These are phyloP conservation scores for Hyphantria cunea DNA, from an alignment of 1,140 invertebrate genomes.

Conservation along the genomic window DNA sequence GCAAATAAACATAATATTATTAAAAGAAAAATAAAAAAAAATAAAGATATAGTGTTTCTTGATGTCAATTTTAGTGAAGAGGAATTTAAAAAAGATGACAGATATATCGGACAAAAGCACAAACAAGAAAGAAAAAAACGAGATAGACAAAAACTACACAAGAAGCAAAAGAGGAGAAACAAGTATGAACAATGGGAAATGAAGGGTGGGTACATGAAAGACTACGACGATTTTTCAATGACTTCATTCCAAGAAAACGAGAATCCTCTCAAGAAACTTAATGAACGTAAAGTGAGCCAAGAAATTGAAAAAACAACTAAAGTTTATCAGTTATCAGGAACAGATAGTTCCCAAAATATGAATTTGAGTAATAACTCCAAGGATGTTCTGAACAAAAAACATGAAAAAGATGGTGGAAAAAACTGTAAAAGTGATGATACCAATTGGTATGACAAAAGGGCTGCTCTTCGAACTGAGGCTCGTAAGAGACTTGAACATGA, in stretches of 20 bases:
- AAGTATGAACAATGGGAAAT: conserved; percentile 72
- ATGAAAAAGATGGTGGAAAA: conserved; percentile 27
- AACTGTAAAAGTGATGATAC: conserved; percentile 34
- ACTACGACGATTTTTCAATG: conserved; percentile 59
- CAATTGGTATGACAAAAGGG: conserved; percentile 67
- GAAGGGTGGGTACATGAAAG: conserved; percentile 65
- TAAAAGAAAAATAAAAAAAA: conserved; percentile 43
- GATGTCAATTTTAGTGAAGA: conserved; percentile 50
- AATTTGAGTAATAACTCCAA: conserved; percentile 26
- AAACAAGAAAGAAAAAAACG: conserved; percentile 63
- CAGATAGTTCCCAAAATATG: conserved; percentile 20
- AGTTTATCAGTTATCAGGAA: conserved; percentile 23
- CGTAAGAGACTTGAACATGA: conserved; percentile 61
- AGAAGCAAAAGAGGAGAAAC: conserved; percentile 66
- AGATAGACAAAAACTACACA: conserved; percentile 56
- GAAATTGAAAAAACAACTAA: conserved; percentile 38
- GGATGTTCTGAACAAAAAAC: conserved; percentile 13
- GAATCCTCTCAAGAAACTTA: conserved; percentile 30
- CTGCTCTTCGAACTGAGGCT: conserved; percentile 50
- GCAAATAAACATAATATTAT: conserved; percentile 35
- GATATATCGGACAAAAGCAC: conserved; percentile 52
- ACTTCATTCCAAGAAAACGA: conserved; percentile 48
- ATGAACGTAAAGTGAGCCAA: conserved; percentile 26
- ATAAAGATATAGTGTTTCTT: conserved; percentile 24
- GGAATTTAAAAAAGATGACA: conserved; percentile 64